Evolutionary conservation across 2,113 vertebrate species (phyloP), one percentile per base, ranked within the genome.

Genomic region (Rostratula benghalensis): DNA sequence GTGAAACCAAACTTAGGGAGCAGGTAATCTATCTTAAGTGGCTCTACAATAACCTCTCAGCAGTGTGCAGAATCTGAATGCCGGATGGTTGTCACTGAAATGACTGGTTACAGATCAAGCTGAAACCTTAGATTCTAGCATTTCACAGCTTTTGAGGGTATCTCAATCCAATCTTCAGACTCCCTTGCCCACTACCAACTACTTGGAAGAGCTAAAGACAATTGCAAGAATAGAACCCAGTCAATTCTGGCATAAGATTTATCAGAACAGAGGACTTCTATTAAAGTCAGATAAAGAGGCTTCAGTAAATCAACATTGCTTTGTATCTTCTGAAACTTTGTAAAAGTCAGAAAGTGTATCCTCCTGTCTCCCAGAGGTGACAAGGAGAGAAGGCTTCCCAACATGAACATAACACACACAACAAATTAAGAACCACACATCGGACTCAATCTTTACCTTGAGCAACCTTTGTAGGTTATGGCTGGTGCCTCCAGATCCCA

Each of bases 391-490:
- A 79, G 39, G 64, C 61, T 96, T 96, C 82, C 91, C 82, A 70
- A 43, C 7, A 76, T 60, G 81, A 96, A 96, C 95, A 96, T 76
- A 91, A 82, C 92, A 97, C 92, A 97, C 84, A 97, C 51, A 96
- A 97, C 92, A 95, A 95, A 97, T 21, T 21, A 97, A 97, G 84
- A 84, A 97, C 79, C 56, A 78, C 93, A 94, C 75, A 93, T 94
- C 84, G 97, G 83, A 98, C 86, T 96, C 90, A 83, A 80, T 76
- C 95, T 97, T 98, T 97, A 99, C 99, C 98, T 98, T 98, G 91
- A 98, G 97, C 86, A 97, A 97, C 91, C 97, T 97, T n/a, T 96
- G 97, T 88, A 98, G 97, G 83, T 98, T 96, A 92, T 97, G 95
- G 94, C 85, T 95, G 96, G 96, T 84, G 96, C 95, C 95, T 97